Base-by-base conservation (phyloP, 2,113 vertebrate species). In the Misgurnus anguillicaudatus region DNA sequence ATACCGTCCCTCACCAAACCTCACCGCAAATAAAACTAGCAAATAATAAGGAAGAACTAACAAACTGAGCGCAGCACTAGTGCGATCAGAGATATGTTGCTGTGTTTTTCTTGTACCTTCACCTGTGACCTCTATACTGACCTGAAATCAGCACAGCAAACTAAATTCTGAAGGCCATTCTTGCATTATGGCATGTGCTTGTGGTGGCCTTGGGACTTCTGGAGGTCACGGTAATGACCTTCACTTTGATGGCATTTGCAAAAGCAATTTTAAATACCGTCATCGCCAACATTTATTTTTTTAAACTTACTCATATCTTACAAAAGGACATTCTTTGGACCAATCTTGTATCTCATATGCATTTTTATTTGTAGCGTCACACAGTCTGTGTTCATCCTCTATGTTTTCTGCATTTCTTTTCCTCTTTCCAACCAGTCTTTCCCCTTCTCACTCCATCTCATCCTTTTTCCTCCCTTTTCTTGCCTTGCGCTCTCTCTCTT, bases 381-480 rank as follows among this genome's bases (percentile, higher is more conserved):
- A 13, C 24, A 31, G 24, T 31, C 24, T n/a, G n/a, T 61, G 63
- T 17, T 75, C 76, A 82, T 78, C 81, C 68, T 75, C 64, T 73
- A 42, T 41, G 7, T 13, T 10, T 48, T 31, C n/a, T n/a, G n/a
- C n/a, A n/a, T n/a, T n/a, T n/a, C 9, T 81, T 84, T 80, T 80
- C 70, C 72, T 80, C 53, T 77, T 78, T 84, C 21, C 75, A 11
- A 42, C 21, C 38, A 41, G 21, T 51, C 38, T 60, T 73, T 80
- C 76, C 76, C 64, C 75, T 77, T 53, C 36, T 13, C 70, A 60
- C 55, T 9, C n/a, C 78, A 2, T 72, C 58, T 77, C 38, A 79
- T 79, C 82, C 13, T 74, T 71, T 77, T 57, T 21, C 81, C 55
- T 77, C 78, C 78, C 66, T 72, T 42, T 67, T 24, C 39, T 24